phyloP scores from a whole-genome alignment of 2,888 invertebrate species.

The Horisme vitalbata region DNA sequence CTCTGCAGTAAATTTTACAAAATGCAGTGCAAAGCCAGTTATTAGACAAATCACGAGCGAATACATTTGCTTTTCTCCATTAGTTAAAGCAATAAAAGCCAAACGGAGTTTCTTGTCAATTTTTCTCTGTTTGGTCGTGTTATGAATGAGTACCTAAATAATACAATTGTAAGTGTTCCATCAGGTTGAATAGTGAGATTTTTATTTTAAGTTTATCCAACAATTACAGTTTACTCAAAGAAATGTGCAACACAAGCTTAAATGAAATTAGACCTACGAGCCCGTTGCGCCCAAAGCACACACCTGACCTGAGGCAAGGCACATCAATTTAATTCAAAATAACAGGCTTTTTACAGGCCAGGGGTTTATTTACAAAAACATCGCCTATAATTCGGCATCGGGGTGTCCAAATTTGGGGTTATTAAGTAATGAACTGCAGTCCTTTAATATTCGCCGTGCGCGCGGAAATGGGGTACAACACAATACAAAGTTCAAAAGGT shows the following conservation, averaged over 20 bases:
- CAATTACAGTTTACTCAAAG: conserved; percentile 14
- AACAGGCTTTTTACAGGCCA: conserved; percentile 46
- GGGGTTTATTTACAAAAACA: conserved; percentile 76
- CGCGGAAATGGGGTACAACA: conserved; percentile 27
- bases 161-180: too few species aligned
- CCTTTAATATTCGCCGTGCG: conserved; percentile 33
- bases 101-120: too few species aligned
- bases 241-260: conserved; percentile 23
- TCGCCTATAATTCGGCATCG: conserved; percentile 61
- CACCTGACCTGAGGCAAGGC: conserved; percentile 12
- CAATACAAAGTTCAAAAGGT: background rate
- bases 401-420: conserved; percentile 72
- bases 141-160: too few species aligned
- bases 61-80: too few species aligned
- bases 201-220: too few species aligned
- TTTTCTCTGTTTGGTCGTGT: too few species aligned
- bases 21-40: conserved; percentile 1
- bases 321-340: conserved; percentile 43
- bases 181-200: too few species aligned
- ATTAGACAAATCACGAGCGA: too few species aligned
- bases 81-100: too few species aligned
- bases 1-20: background rate
- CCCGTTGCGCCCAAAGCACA: conserved; percentile 9
- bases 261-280: conserved; percentile 18
- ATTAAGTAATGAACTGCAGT: conserved; percentile 71